Evolutionary conservation across 2,797 vertebrate genomes (phyloP).

Genomic region (Tokudaia tokunoshimensis): DNA sequence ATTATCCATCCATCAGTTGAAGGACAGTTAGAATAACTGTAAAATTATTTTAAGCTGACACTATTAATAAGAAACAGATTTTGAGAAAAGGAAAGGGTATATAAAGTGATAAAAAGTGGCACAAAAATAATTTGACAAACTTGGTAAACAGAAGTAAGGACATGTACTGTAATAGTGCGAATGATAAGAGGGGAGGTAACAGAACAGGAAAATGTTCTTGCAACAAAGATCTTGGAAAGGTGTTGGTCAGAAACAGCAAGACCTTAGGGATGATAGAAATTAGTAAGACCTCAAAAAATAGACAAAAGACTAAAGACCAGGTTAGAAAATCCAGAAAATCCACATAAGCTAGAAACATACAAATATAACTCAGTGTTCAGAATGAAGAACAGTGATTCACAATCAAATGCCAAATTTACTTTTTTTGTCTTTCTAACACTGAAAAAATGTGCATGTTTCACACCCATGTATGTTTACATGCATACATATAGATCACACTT

Average conservation of each 20-base stretch:
- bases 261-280: background rate
- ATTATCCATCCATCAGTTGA: background rate
- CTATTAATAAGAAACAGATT: background rate
- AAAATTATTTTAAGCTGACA: background rate
- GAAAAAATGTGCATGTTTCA: background rate
- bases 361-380: background rate
- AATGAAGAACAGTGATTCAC: background rate
- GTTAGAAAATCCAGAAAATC: background rate
- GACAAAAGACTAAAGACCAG: background rate
- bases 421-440: background rate
- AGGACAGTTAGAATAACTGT: background rate
- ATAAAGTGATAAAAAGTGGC: background rate
- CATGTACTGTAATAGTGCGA: background rate
- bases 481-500: background rate
- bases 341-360: background rate
- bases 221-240: background rate
- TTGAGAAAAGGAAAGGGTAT: background rate
- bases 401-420: background rate
- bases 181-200: background rate
- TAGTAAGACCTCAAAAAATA: background rate
- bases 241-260: background rate
- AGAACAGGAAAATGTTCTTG: background rate
- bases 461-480: background rate
- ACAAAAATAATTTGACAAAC: background rate
- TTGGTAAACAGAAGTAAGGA: background rate